Conservation (phyloP, 2,797 vertebrate genomes). For the Tympanoctomys barrerae region DNA sequence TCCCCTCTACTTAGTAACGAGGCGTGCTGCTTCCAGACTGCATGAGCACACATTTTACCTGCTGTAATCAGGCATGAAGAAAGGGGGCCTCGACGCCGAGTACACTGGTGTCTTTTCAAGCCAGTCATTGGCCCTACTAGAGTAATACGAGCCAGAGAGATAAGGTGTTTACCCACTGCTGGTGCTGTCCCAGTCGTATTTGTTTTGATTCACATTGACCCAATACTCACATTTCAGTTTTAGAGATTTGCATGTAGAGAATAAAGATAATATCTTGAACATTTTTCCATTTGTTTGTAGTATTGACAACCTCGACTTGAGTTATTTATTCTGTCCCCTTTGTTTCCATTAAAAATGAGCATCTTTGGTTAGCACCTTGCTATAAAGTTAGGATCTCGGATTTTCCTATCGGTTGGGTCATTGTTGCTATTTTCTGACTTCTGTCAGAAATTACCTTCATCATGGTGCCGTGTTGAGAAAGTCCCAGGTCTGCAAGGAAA, state of each 20-base stretch:
- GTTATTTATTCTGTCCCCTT: not conserved
- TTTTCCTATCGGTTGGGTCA: conserved; percentile 16
- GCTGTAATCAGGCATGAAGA: not conserved
- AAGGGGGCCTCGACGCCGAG: not conserved
- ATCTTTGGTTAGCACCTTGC: not conserved
- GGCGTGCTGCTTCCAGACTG: conserved; percentile 18
- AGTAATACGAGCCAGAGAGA: conserved; percentile 34
- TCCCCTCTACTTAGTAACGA: not conserved
- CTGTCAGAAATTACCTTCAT: not conserved
- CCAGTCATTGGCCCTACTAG: not conserved
- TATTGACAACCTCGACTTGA: not conserved
- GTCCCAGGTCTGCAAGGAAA: not conserved
- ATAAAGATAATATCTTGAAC: not conserved
- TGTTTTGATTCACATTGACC: conserved; percentile 21
- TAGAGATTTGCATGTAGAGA: conserved; percentile 22
- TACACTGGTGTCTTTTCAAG: conserved; percentile 4
- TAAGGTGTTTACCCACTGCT: conserved; percentile 30
- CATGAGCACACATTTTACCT: not conserved
- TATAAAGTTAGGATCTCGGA: not conserved
- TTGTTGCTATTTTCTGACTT: conserved; percentile 11
- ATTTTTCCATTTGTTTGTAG: not conserved
- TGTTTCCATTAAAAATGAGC: not conserved
- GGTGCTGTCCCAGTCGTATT: not conserved
- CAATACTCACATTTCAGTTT: conserved; percentile 19
- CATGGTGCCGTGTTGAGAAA: not conserved